A percentile compares a stretch with the other conserved stretches of the same genome.
Conservation (phyloP, 2,113 vertebrate species). For the Epinephelus fuscoguttatus region DNA sequence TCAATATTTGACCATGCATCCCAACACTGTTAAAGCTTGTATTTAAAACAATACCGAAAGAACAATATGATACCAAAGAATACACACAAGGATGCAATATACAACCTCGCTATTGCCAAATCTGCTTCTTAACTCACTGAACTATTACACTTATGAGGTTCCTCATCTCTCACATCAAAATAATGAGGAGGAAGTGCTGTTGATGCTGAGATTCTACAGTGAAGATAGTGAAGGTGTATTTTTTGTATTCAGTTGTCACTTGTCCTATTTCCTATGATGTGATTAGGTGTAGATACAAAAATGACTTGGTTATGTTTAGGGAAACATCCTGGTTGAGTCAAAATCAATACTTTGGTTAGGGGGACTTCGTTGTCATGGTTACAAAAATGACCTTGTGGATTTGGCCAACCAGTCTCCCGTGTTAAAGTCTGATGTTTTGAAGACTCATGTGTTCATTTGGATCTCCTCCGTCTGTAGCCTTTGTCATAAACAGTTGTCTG, state of each 20-base stretch:
- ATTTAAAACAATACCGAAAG: neutral
- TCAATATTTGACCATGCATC: neutral
- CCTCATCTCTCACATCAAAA: neutral
- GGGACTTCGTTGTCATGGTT: neutral
- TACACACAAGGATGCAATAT: neutral
- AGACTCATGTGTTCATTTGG: neutral
- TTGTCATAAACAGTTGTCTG: neutral
- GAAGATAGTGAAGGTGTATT: neutral
- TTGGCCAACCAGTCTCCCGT: neutral
- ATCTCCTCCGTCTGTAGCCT: neutral
- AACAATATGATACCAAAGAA: neutral
- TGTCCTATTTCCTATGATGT: neutral
- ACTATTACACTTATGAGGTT: neutral
- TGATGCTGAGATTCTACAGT: neutral
- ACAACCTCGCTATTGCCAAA: neutral
- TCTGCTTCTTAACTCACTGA: neutral
- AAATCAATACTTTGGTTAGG: neutral
- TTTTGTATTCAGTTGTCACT: neutral
- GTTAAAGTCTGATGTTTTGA: neutral
- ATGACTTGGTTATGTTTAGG: neutral
- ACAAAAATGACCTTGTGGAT: neutral
- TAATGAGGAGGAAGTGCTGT: too few relatives aligned
- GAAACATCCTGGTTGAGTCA: neutral
- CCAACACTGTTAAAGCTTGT: neutral
- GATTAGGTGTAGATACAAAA: neutral